These are phyloP conservation scores for Athalia circularis DNA, from an alignment of 2,888 invertebrate species.

Conservation along the genomic window DNA sequence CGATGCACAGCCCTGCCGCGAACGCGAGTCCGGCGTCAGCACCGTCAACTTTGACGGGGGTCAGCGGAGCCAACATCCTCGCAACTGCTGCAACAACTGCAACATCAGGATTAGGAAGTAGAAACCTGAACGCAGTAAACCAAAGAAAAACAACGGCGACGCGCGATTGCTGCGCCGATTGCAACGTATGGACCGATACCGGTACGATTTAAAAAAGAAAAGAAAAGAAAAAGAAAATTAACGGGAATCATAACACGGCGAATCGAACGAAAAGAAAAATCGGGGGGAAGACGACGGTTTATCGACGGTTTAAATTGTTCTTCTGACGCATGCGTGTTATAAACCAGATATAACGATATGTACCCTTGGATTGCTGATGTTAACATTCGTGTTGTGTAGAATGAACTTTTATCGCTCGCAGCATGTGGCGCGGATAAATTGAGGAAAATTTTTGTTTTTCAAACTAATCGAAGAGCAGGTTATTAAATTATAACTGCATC, in stretches of 20 bases:
- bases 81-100: slow-evolving; percentile 14
- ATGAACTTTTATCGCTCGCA: slow-evolving; percentile 44
- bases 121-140: no score
- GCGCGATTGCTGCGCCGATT: slow-evolving; percentile 71
- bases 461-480: not conserved
- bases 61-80: slow-evolving; percentile 56
- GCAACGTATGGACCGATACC: slow-evolving; percentile 71
- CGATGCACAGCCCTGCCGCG: slow-evolving; percentile 57
- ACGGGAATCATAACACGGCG: no score
- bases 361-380: not conserved
- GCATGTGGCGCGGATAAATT: slow-evolving; percentile 7
- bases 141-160: slow-evolving; percentile 54
- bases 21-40: slow-evolving; percentile 64
- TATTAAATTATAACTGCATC: not conserved
- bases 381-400: slow-evolving; percentile 16
- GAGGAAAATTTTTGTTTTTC: no score
- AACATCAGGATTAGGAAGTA: slow-evolving; percentile 43
- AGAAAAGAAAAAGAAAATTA: not conserved
- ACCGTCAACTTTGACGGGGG: not conserved
- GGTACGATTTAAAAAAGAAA: slow-evolving; percentile 61
- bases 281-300: no score
- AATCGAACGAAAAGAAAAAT: no score
- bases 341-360: no score
- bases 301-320: no score
- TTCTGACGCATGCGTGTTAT: no score